A percentile compares a stretch with the other conserved stretches of the same genome.
Conservation (phyloP, 1,140 invertebrate species). For the Brachionus manjavacas region DNA sequence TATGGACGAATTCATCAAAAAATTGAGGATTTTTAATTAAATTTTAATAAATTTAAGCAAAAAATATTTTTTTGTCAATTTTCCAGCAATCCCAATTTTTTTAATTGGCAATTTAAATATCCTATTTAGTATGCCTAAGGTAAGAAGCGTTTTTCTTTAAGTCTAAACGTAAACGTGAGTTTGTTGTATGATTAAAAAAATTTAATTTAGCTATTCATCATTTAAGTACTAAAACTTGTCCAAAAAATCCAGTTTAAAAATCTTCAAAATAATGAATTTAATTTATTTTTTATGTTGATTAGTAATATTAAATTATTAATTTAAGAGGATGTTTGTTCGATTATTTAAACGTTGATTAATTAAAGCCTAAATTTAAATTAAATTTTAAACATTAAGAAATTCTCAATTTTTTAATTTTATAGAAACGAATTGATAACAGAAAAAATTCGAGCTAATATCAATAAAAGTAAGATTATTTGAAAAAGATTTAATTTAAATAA, state of each 20-base stretch:
- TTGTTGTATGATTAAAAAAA: too few relatives aligned
- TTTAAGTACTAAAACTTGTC: too few relatives aligned
- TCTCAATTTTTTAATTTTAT: background rate
- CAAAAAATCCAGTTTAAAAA: too few relatives aligned
- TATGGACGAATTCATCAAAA: too few relatives aligned
- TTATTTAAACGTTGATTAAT: background rate
- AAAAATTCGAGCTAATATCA: too few relatives aligned
- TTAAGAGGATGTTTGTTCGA: background rate
- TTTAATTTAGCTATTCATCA: too few relatives aligned
- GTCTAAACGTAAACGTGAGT: too few relatives aligned
- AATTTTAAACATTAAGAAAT: background rate
- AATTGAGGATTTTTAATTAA: too few relatives aligned
- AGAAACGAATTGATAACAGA: background rate
- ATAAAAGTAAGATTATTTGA: background rate
- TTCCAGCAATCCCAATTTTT: background rate
- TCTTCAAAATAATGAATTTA: too few relatives aligned
- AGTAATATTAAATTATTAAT: background rate
- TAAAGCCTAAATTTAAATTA: background rate
- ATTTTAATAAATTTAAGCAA: too few relatives aligned
- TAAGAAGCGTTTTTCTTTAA: background rate
- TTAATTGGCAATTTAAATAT: background rate
- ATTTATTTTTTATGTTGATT: background rate
- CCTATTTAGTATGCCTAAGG: background rate
- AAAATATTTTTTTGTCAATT: too few relatives aligned
- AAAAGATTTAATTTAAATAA: background rate